A percentile compares a stretch with the other conserved stretches of the same genome.
These are phyloP conservation scores for Escarpia spicata DNA, from an alignment of 2,888 invertebrate genomes.

Conservation along the genomic window DNA sequence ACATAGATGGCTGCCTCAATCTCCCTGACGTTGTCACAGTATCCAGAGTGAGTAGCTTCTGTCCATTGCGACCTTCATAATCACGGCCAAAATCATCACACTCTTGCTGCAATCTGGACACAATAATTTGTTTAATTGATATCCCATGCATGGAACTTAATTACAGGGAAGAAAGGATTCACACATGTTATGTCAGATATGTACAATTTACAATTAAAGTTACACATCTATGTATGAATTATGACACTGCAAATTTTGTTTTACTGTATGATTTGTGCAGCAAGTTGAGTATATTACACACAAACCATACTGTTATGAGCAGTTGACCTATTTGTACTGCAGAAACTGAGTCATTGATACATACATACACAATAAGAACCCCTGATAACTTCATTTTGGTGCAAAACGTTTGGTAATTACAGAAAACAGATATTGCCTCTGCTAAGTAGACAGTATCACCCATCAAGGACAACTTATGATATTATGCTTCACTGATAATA, in stretches of 20 bases:
- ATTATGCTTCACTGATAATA: background rate
- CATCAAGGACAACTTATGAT: background rate
- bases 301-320: background rate
- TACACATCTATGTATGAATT: too few relatives aligned
- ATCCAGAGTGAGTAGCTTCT: constrained; percentile 50
- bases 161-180: too few relatives aligned
- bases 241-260: too few relatives aligned
- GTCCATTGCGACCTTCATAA: too few relatives aligned
- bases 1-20: constrained; percentile 60
- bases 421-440: background rate
- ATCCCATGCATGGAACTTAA: too few relatives aligned
- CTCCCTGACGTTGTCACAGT: constrained; percentile 62
- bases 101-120: too few relatives aligned
- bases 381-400: background rate
- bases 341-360: background rate
- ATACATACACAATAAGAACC: background rate
- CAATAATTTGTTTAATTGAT: too few relatives aligned
- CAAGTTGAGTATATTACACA: background rate
- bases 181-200: too few relatives aligned
- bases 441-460: background rate
- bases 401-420: background rate
- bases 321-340: background rate
- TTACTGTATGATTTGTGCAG: too few relatives aligned
- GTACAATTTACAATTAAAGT: too few relatives aligned
- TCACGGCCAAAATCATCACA: too few relatives aligned